A percentile compares a stretch with the other conserved stretches of the same genome.
Conservation (phyloP, 2,888 invertebrate genomes). For the Ariolimax columbianus region DNA sequence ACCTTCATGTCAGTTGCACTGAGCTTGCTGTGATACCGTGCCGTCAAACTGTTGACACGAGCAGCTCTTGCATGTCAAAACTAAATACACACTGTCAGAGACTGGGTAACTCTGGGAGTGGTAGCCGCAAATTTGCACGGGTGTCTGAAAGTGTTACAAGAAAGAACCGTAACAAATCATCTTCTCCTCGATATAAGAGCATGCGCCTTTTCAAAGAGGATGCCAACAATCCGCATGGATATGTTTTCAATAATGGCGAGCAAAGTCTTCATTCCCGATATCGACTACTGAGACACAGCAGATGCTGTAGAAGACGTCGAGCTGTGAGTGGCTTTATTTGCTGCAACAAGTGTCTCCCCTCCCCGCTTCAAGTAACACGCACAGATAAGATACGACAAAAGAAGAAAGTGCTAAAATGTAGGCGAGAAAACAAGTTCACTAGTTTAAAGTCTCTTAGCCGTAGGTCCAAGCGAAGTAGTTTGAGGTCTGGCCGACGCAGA, state of each 20-base stretch:
- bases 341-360: slow-evolving; percentile 17
- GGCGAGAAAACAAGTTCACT: neutral
- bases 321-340: neutral
- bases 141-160: neutral
- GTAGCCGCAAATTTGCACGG: neutral
- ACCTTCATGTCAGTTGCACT: neutral
- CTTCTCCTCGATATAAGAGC: neutral
- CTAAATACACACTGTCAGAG: neutral
- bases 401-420: neutral
- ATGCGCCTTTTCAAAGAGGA: neutral
- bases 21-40: neutral
- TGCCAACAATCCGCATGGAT: neutral
- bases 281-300: neutral
- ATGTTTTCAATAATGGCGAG: too few relatives aligned
- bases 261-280: neutral
- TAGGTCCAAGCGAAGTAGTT: neutral
- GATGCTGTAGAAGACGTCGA: slow-evolving; percentile 7
- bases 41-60: neutral
- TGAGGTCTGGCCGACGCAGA: neutral
- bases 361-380: neutral
- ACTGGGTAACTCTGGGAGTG: neutral
- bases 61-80: neutral
- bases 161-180: neutral
- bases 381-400: neutral
- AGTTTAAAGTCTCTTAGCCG: neutral